phyloP scores from a whole-genome alignment of 2,888 invertebrate species.

The Drosophila barbarae region DNA sequence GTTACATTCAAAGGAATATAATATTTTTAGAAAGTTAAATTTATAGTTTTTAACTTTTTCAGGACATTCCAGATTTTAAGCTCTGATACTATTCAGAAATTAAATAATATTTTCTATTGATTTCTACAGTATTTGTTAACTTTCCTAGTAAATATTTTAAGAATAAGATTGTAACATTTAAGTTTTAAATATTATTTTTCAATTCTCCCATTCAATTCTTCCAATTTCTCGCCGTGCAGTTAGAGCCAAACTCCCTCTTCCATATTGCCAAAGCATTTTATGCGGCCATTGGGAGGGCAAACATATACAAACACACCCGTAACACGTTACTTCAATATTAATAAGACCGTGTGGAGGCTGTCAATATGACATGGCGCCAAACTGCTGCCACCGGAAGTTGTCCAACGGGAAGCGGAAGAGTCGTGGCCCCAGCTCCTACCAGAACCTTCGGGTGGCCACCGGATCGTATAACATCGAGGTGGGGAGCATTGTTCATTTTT shows the following conservation, averaged over 20 bases:
- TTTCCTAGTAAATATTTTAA: too few relatives aligned
- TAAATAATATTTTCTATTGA: too few relatives aligned
- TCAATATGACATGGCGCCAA: constrained; percentile 59
- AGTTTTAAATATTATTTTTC: neutral
- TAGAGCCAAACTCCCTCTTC: constrained; percentile 3
- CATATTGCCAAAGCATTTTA: constrained; percentile 54
- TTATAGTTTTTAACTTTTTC: too few relatives aligned
- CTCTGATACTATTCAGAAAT: too few relatives aligned
- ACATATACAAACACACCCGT: constrained; percentile 42
- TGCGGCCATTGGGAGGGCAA: constrained; percentile 58
- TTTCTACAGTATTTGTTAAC: too few relatives aligned
- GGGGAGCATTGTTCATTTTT: constrained; percentile 39
- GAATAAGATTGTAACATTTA: too few relatives aligned
- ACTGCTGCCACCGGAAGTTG: constrained; percentile 56
- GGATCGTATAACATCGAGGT: constrained; percentile 35
- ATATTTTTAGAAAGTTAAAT: too few relatives aligned
- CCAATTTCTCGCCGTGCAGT: constrained; percentile 1
- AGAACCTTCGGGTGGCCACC: neutral
- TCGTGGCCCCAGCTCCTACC: neutral
- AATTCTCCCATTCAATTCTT: neutral
- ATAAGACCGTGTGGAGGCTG: constrained; percentile 58
- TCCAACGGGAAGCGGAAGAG: constrained; percentile 37
- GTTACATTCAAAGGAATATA: too few relatives aligned
- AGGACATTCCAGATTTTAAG: too few relatives aligned
- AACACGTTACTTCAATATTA: constrained; percentile 67